Conservation (phyloP, 2,113 vertebrate species). For the Pangasianodon gigas region DNA sequence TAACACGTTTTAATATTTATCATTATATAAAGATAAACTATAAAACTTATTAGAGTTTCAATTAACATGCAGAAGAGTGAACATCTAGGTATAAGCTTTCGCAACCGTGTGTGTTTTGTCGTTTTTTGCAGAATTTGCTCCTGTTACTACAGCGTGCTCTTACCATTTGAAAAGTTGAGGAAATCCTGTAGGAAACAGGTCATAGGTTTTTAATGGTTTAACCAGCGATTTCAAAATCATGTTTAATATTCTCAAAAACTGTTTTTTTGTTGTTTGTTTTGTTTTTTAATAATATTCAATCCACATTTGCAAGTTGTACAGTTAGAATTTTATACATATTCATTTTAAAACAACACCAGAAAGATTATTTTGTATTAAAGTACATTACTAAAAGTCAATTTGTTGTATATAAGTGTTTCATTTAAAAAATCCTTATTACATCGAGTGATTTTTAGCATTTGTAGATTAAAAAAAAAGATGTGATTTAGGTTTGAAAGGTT, state of each 20-base stretch:
- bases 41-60: neutral
- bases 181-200: neutral
- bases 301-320: conserved; percentile 18
- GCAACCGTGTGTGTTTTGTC: neutral
- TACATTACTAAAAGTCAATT: neutral
- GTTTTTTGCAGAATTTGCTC: neutral
- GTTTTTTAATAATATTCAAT: neutral
- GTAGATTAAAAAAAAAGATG: neutral
- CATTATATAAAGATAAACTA: neutral
- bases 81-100: neutral
- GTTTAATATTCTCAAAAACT: neutral
- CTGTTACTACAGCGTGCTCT: neutral
- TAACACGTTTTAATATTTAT: neutral
- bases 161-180: neutral
- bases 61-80: neutral
- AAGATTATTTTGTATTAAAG: conserved; percentile 31
- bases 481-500: neutral
- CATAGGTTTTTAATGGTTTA: neutral
- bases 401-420: neutral
- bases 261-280: neutral
- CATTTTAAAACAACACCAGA: neutral
- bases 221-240: neutral
- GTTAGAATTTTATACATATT: conserved; percentile 4
- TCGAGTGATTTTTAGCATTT: neutral
- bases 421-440: neutral